Percentiles rank a stretch among this genome's conserved stretches.
These are phyloP conservation scores for Ceramica pisi DNA, from an alignment of 2,888 invertebrate genomes.

Conservation along the genomic window DNA sequence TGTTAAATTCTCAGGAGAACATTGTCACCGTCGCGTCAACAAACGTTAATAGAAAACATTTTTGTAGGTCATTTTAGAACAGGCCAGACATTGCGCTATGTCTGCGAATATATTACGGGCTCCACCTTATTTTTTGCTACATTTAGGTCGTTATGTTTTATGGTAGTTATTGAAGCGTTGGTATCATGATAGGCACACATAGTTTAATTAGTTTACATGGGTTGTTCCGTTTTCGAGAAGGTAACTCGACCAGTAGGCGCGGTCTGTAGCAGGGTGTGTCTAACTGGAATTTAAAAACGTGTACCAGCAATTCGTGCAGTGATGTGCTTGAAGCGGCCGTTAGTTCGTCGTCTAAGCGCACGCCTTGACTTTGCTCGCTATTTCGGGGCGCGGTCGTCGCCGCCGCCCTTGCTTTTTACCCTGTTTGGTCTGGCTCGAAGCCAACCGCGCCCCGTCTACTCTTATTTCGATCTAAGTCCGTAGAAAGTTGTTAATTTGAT, in stretches of 20 bases:
- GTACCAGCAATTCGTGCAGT: slow-evolving; percentile 61
- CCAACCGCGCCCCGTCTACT: slow-evolving; percentile 85
- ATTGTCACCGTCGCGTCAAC: slow-evolving; percentile 18
- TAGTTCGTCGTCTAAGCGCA: slow-evolving; percentile 75
- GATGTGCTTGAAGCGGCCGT: slow-evolving; percentile 69
- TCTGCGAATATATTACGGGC: slow-evolving; percentile 45
- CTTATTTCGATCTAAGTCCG: slow-evolving; percentile 73
- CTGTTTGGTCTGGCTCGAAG: slow-evolving; percentile 87
- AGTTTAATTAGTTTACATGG: slow-evolving; percentile 73
- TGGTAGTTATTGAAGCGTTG: slow-evolving; percentile 63
- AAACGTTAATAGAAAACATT: slow-evolving; percentile 40
- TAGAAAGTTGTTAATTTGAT: slow-evolving; percentile 76
- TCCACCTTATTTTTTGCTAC: slow-evolving; percentile 50
- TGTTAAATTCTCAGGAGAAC: slow-evolving; percentile 53
- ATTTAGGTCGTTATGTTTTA: slow-evolving; percentile 54
- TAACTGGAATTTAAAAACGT: slow-evolving; percentile 61
- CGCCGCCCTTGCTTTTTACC: slow-evolving; percentile 89
- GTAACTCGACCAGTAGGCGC: slow-evolving; percentile 65
- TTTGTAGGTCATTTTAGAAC: slow-evolving; percentile 50
- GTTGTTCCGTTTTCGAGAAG: slow-evolving; percentile 64
- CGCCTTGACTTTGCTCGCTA: slow-evolving; percentile 90
- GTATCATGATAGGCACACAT: slow-evolving; percentile 59
- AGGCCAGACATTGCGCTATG: slow-evolving; percentile 37
- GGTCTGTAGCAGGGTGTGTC: slow-evolving; percentile 73
- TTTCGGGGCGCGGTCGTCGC: slow-evolving; percentile 87